Evolutionary conservation across 2,113 vertebrate species (phyloP).

Genomic region (Oryzias melastigma): DNA sequence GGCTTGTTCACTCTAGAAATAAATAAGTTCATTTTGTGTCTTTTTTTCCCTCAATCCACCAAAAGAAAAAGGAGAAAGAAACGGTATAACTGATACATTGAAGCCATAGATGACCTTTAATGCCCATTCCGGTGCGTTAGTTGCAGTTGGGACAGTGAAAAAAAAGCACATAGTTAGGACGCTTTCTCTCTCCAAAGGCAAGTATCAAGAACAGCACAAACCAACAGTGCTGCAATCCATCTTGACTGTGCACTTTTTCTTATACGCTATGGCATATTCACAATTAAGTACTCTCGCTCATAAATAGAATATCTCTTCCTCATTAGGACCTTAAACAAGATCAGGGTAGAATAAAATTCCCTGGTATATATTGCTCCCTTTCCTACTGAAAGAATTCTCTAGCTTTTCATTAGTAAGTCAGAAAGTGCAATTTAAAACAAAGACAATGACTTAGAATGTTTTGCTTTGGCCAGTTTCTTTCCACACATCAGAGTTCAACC

Average conservation of each 20-base stretch:
- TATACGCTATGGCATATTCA: slow-evolving; percentile 77
- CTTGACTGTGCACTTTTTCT: slow-evolving; percentile 70
- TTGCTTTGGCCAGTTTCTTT: slow-evolving; percentile 82
- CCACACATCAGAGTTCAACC: slow-evolving; percentile 60
- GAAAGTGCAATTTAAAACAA: slow-evolving; percentile 83
- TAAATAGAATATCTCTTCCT: slow-evolving; percentile 53
- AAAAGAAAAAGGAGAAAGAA: slow-evolving; percentile 64
- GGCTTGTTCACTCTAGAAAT: slow-evolving; percentile 48
- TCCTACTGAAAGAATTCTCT: slow-evolving; percentile 45
- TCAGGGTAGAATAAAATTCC: slow-evolving; percentile 50
- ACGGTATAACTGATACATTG: slow-evolving; percentile 73
- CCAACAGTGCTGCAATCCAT: slow-evolving; percentile 73
- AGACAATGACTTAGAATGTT: slow-evolving; percentile 70
- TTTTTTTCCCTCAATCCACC: slow-evolving; percentile 53
- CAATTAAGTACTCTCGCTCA: slow-evolving; percentile 69
- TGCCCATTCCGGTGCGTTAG: slow-evolving; percentile 73
- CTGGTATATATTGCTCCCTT: slow-evolving; percentile 52
- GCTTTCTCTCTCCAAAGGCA: slow-evolving; percentile 78
- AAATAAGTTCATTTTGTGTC: slow-evolving; percentile 63
- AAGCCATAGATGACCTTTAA: slow-evolving; percentile 68
- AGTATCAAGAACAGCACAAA: slow-evolving; percentile 80
- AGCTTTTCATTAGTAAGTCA: slow-evolving; percentile 53
- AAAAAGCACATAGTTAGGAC: slow-evolving; percentile 79
- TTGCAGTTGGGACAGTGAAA: slow-evolving; percentile 68
- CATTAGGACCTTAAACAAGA: slow-evolving; percentile 48